These are phyloP conservation scores for Trichosurus vulpecula DNA, from an alignment of 2,797 vertebrate species.

Conservation along the genomic window DNA sequence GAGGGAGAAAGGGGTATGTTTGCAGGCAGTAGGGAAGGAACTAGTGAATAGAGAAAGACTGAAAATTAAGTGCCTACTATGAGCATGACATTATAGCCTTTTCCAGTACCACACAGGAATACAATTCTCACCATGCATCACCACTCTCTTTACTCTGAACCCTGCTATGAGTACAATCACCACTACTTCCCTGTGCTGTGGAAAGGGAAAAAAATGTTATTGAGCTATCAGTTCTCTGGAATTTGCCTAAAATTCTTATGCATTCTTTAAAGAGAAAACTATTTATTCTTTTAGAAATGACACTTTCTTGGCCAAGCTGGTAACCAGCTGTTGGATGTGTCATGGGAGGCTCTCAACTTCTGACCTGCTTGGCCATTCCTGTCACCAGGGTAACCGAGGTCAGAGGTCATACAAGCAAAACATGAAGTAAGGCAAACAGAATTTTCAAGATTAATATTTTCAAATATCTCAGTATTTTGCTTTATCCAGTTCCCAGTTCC, in stretches of 20 bases:
- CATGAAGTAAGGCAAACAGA: not conserved
- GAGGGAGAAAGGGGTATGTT: not conserved
- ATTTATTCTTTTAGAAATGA: slow-evolving; percentile 55
- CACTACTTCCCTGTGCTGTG: not conserved
- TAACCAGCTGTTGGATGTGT: not conserved
- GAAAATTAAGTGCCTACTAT: not conserved
- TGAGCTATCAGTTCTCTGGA: slow-evolving; percentile 7
- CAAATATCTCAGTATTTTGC: not conserved
- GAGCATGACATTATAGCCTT: not conserved
- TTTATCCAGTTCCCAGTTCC: not conserved
- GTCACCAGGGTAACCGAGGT: not conserved
- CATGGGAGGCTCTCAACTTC: slow-evolving; percentile 12
- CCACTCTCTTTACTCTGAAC: not conserved
- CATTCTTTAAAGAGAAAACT: slow-evolving; percentile 47
- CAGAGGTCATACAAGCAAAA: not conserved
- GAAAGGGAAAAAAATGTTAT: slow-evolving; percentile 8
- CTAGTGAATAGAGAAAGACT: not conserved
- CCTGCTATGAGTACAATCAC: slow-evolving; percentile 2
- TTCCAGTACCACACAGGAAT: not conserved
- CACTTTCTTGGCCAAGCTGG: slow-evolving; percentile 47
- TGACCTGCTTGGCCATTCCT: not conserved
- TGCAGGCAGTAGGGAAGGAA: not conserved
- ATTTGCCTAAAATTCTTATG: slow-evolving; percentile 17
- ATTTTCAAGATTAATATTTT: not conserved
- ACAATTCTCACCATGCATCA: not conserved